Conservation (phyloP, 2,113 vertebrate genomes). For the Callorhinus ursinus region DNA sequence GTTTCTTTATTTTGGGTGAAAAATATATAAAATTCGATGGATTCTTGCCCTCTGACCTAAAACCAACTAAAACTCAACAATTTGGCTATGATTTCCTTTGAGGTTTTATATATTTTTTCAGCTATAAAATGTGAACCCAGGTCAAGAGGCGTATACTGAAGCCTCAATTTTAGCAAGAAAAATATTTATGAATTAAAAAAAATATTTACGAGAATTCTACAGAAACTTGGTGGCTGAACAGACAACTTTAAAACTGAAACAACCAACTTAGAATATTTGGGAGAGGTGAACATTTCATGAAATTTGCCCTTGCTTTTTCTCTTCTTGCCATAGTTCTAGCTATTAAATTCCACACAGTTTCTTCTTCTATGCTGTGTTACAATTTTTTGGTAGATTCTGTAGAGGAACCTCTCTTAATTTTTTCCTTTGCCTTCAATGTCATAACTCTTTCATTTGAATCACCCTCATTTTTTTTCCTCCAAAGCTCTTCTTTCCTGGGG, state of each 20-base stretch:
- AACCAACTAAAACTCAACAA: constrained; percentile 51
- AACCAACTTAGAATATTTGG: background rate
- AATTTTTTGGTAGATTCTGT: background rate
- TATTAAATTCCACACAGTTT: background rate
- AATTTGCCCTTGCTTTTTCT: background rate
- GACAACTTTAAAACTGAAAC: constrained; percentile 8
- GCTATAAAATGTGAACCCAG: constrained; percentile 44
- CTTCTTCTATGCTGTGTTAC: background rate
- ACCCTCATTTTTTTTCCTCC: background rate
- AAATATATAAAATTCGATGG: constrained; percentile 17
- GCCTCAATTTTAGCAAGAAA: constrained; percentile 37
- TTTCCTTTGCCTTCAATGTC: background rate
- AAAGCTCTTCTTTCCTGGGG: background rate
- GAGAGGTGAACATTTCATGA: background rate
- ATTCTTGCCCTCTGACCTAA: constrained; percentile 56
- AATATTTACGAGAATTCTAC: background rate
- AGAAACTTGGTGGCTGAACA: background rate
- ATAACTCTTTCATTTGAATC: background rate
- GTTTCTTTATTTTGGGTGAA: constrained; percentile 47
- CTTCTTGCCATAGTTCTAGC: background rate
- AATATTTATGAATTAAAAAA: constrained; percentile 55
- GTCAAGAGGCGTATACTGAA: constrained; percentile 21
- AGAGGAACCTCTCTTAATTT: background rate
- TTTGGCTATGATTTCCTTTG: constrained; percentile 51
- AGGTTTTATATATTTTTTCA: constrained; percentile 48